phyloP scores from a whole-genome alignment of 1,140 invertebrate species.

The Heliconius hewitsoni region DNA sequence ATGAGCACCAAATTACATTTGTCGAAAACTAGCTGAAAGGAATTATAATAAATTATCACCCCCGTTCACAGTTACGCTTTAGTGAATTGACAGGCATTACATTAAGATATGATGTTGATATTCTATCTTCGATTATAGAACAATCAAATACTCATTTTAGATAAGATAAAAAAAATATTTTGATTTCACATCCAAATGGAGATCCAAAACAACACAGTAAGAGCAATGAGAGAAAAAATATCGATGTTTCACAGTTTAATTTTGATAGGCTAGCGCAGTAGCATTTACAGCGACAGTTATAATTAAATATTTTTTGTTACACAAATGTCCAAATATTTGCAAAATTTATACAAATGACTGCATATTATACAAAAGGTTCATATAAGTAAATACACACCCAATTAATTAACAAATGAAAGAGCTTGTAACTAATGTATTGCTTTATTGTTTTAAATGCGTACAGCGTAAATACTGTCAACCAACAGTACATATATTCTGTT shows the following conservation, averaged over 20 bases:
- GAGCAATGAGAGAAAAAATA: conserved; percentile 40
- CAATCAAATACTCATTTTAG: conserved; percentile 60
- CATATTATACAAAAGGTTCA: background rate
- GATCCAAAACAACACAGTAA: conserved; percentile 47
- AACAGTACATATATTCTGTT: background rate
- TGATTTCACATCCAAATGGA: conserved; percentile 36
- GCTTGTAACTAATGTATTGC: background rate
- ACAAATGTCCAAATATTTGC: background rate
- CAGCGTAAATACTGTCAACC: background rate
- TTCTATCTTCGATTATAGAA: conserved; percentile 57
- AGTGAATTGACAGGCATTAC: conserved; percentile 65
- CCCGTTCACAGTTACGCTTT: conserved; percentile 69
- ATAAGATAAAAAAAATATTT: conserved; percentile 47
- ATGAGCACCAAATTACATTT: conserved; percentile 68
- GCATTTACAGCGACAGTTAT: conserved; percentile 15
- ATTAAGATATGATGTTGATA: conserved; percentile 59
- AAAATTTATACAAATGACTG: background rate
- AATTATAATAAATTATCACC: conserved; percentile 61
- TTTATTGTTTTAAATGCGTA: background rate
- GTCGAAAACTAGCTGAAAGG: conserved; percentile 54
- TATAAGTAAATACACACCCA: background rate
- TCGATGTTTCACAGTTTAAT: conserved; percentile 25
- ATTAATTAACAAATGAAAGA: background rate
- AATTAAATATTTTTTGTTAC: background rate
- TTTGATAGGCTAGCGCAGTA: background rate